Base-by-base conservation (phyloP, 2,797 vertebrate genomes). In the Platyrinchus mystaceus region DNA sequence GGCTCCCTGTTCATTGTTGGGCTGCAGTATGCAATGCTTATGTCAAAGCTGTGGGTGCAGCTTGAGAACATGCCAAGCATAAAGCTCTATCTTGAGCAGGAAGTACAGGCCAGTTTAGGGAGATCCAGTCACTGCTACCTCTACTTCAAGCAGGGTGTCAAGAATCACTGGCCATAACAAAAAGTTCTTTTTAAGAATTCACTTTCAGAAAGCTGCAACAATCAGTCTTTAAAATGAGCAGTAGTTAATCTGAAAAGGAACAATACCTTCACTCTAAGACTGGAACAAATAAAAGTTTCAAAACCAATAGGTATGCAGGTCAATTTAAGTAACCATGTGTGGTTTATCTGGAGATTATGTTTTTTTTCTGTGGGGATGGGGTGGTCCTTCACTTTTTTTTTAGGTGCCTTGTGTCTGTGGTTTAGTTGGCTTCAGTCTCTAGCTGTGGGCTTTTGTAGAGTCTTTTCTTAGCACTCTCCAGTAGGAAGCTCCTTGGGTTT, bases 141-240 rank as follows among this genome's bases (percentile, higher is more conserved):
- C 0, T 22, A 23, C 37, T 86, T 73, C 37, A 82, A 68, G n/a
- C 9, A 82, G 9, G 3, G 13, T 46, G 27, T 49, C 18, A 66
- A 49, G 32, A 50, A 69, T 52, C 24, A 49, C 10, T 37, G 26
- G 26, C 26, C 43, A 11, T 41, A 39, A 60, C 13, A 68, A 34
- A 64, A 39, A 1, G 4, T 5, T 0, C 41, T 39, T 49, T 22
- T 3, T 3, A 28, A 12, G 55, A 55, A 14, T 3, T 49, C 3
- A 0, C 3, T 36, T 84, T 73, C 28, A 58, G 39, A 63, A 89
- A 67, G 24, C 27, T 59, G 6, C 30, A 73, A 62, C 10, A 64
- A 36, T 64, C 30, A 15, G 10, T 60, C 24, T 30, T 68, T 15
- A 46, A 78, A 36, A 23, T 41, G 4, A 43, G 9, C 11, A 50